Base-by-base conservation (phyloP, 2,888 invertebrate genomes). In the Timema cristinae region DNA sequence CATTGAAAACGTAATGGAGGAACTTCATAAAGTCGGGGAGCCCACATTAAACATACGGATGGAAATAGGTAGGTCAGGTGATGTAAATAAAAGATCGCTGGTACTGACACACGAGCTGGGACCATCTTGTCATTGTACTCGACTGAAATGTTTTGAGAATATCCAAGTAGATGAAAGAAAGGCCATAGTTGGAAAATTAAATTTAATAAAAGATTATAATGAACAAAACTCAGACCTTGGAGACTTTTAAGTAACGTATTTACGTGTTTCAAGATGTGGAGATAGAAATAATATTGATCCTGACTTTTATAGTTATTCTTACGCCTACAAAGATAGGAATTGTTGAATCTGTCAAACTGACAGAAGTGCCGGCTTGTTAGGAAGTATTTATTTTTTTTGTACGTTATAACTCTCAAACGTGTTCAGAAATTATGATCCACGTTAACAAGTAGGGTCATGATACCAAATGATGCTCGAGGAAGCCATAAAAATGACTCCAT, bases 281-380 rank as follows among this genome's bases (percentile, higher is more conserved):
- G 0, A 59, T n/a, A 59, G 32, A 32, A 59, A 59, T 8, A 59
- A 59, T n/a, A 32, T 52, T 52, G 10, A 1, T 11, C 15, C 15
- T 59, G 9, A 11, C 15, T 32, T 59, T 59, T n/a, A 13, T 5
- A 59, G n/a, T 59, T 59, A 59, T 32, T 59, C 9, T n/a, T 59
- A 59, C 32, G 10, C n/a, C 32, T 59, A 16, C 13, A n/a, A 13
- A n/a, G n/a, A 13, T 16, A 59, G 59, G 9, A 59, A n/a, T 32
- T 8, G 59, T n/a, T 59, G n/a, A 6, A 8, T 4, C 10, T 59
- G 59, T 2, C 10, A 32, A 16, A n/a, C 9, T 59, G 32, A 59
- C 5, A 59, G 59, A 59, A 59, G 59, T 59, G 15, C 59, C 59
- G 15, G 59, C n/a, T 11, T 56, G 56, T 56, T 56, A n/a, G 16